Percentiles rank a stretch among this genome's conserved stretches.
phyloP scores from a whole-genome alignment of 1,140 invertebrate species.

The Drosophila pruinosa region DNA sequence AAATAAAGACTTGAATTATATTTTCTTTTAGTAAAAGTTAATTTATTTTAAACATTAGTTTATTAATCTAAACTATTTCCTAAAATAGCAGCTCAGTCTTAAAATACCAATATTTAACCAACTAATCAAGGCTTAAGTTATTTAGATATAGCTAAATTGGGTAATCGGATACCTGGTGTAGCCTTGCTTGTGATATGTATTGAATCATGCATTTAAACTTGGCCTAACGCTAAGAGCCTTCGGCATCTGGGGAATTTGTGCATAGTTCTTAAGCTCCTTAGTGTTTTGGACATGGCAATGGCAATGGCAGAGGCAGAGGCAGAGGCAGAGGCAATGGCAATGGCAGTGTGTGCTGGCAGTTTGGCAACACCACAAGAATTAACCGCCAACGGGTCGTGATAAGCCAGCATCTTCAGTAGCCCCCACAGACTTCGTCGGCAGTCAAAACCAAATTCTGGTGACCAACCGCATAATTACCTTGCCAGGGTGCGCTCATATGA shows the following conservation, averaged over 20 bases:
- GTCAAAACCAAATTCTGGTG: constrained; percentile 43
- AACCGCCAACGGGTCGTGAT: constrained; percentile 44
- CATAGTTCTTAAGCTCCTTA: constrained; percentile 38
- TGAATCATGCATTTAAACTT: background rate
- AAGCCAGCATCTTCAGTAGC: constrained; percentile 39
- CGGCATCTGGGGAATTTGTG: constrained; percentile 12
- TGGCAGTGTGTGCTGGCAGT: constrained; percentile 14
- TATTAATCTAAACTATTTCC: no score
- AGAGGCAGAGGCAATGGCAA: background rate
- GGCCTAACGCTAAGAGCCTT: constrained; percentile 4
- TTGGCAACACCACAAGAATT: constrained; percentile 37
- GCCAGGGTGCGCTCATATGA: constrained; percentile 58
- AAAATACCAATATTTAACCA: no score
- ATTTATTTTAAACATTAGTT: no score
- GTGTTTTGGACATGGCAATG: constrained; percentile 4
- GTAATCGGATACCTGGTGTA: background rate
- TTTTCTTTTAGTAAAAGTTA: no score
- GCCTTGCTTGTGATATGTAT: background rate
- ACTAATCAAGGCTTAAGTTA: background rate
- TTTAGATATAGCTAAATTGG: background rate
- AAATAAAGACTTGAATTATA: no score
- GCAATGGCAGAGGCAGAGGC: background rate
- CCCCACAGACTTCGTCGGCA: constrained; percentile 36
- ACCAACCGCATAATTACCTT: constrained; percentile 71
- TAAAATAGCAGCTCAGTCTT: no score